These are phyloP conservation scores for Gobius niger DNA, from an alignment of 2,113 vertebrate species.

Conservation along the genomic window DNA sequence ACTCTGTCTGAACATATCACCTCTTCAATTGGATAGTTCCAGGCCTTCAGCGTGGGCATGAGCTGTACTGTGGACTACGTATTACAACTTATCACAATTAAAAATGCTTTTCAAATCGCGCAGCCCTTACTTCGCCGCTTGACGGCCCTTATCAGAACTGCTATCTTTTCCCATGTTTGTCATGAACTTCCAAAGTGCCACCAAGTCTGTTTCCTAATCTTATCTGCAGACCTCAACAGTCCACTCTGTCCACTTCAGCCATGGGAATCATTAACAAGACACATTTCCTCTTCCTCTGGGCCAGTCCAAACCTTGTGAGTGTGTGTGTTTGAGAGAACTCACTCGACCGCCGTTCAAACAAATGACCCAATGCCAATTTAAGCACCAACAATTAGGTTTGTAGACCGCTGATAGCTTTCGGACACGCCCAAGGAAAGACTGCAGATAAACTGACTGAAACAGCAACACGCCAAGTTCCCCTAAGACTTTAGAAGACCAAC, in stretches of 20 bases:
- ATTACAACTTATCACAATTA: too few species aligned
- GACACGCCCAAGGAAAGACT: constrained; percentile 31
- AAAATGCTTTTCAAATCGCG: too few species aligned
- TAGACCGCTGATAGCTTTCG: constrained; percentile 33
- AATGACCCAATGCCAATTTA: constrained; percentile 54
- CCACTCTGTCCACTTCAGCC: constrained; percentile 48
- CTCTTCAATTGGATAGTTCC: too few species aligned
- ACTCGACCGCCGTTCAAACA: constrained; percentile 43
- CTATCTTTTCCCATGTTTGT: not conserved
- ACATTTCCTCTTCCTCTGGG: constrained; percentile 44
- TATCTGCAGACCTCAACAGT: constrained; percentile 56
- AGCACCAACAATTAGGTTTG: constrained; percentile 57
- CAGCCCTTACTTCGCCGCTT: not conserved
- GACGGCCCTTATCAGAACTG: not conserved
- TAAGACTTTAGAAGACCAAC: not conserved
- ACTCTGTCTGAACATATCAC: too few species aligned
- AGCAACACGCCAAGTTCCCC: not conserved
- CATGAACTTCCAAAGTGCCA: constrained; percentile 29
- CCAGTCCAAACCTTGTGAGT: constrained; percentile 33
- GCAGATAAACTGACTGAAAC: constrained; percentile 7
- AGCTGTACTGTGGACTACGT: too few species aligned
- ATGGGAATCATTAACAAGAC: constrained; percentile 63
- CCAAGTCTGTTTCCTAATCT: constrained; percentile 51
- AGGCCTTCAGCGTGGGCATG: too few species aligned
- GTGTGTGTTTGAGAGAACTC: constrained; percentile 24